These are phyloP conservation scores for Protomyctophum bolini DNA, from an alignment of 2,113 vertebrate genomes.

Conservation along the genomic window DNA sequence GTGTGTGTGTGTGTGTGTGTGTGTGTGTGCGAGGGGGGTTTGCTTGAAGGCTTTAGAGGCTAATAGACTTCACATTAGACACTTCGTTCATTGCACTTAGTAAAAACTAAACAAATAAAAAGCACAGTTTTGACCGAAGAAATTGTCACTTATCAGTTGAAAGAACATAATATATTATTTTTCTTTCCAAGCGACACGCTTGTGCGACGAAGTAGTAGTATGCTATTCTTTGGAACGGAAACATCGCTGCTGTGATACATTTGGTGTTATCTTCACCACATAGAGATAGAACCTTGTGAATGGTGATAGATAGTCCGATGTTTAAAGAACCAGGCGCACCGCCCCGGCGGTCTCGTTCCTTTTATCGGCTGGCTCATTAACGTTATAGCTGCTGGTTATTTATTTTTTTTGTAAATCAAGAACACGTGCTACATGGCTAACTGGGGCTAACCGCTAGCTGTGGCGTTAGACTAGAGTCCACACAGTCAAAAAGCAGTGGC, in stretches of 20 bases:
- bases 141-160: too few relatives aligned
- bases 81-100: neutral
- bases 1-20: too few relatives aligned
- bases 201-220: neutral
- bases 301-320: too few relatives aligned
- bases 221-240: conserved; percentile 68
- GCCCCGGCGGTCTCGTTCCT: neutral
- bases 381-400: conserved; percentile 31
- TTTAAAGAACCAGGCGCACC: too few relatives aligned
- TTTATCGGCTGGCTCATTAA: neutral
- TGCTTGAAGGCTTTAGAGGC: conserved; percentile 56
- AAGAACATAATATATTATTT: too few relatives aligned
- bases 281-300: too few relatives aligned
- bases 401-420: conserved; percentile 60
- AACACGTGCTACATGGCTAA: conserved; percentile 75
- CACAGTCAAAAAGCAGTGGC: too few relatives aligned
- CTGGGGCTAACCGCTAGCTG: conserved; percentile 61
- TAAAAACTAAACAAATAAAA: too few relatives aligned
- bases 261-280: conserved; percentile 14
- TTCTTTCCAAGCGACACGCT: too few relatives aligned
- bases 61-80: too few relatives aligned
- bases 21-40: too few relatives aligned
- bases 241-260: conserved; percentile 50
- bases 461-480: neutral
- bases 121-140: too few relatives aligned